Conservation (phyloP, 2,797 vertebrate species). For the Poecilia picta region DNA sequence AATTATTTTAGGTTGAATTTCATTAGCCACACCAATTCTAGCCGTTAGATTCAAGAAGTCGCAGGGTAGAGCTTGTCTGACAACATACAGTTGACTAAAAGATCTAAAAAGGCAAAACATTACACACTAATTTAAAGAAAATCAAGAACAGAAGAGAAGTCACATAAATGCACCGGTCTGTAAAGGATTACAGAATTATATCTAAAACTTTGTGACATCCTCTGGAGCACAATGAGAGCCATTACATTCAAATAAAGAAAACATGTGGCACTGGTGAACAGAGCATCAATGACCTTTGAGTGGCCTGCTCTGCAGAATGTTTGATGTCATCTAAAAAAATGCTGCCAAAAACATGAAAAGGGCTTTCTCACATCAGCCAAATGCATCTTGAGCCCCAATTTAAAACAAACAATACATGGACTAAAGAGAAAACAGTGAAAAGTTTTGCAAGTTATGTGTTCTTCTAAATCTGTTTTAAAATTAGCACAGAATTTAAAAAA, state of each 20-base stretch:
- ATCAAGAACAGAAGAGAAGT: background rate
- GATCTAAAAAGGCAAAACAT: background rate
- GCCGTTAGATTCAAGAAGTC: background rate
- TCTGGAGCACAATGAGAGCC: background rate
- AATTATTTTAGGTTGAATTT: background rate
- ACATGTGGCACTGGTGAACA: background rate
- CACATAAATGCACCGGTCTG: background rate
- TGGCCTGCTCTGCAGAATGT: background rate
- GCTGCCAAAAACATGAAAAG: background rate
- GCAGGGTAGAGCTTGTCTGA: background rate
- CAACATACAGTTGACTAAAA: background rate
- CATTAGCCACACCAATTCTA: background rate
- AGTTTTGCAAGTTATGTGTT: no score
- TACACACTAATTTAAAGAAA: background rate
- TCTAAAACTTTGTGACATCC: no score
- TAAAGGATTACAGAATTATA: background rate
- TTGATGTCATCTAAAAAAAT: background rate
- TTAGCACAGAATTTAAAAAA: no score
- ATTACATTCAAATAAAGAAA: background rate
- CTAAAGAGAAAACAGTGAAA: background rate
- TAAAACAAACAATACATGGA: background rate
- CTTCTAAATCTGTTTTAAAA: no score
- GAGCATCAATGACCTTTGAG: background rate
- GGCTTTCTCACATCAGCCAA: background rate
- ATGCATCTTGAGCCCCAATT: background rate